These are phyloP conservation scores for Myathropa florea DNA, from an alignment of 2,888 invertebrate genomes.

Conservation along the genomic window DNA sequence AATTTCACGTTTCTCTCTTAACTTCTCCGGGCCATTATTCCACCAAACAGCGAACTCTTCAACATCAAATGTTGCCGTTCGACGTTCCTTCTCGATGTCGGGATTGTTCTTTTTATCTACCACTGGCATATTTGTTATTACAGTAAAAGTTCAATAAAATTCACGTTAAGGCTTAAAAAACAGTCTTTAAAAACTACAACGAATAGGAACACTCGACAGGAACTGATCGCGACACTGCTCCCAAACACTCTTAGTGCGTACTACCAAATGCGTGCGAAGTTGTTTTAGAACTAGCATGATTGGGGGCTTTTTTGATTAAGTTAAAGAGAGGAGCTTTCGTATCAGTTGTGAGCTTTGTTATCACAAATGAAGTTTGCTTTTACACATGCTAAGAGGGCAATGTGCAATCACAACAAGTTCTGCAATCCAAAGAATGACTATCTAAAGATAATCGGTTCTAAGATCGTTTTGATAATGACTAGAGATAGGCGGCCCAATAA, in stretches of 20 bases:
- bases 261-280: background rate
- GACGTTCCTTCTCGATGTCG: conserved; percentile 76
- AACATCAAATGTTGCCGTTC: conserved; percentile 83
- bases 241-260: background rate
- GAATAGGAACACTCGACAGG: no score
- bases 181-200: no score
- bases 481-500: background rate
- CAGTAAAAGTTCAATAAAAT: background rate
- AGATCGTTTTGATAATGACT: background rate
- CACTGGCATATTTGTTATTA: conserved; percentile 6
- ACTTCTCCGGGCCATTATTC: conserved; percentile 88
- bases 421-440: background rate
- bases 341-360: background rate
- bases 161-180: background rate
- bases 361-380: background rate
- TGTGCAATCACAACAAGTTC: background rate
- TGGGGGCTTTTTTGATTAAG: background rate
- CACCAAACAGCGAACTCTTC: conserved; percentile 89
- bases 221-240: no score
- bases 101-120: conserved; percentile 73
- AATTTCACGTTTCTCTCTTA: conserved; percentile 83
- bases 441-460: background rate
- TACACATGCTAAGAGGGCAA: background rate
- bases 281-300: background rate
- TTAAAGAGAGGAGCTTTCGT: background rate